Percentiles rank a stretch among this genome's conserved stretches.
These are phyloP conservation scores for Epistrophella euchroma DNA, from an alignment of 2,888 invertebrate genomes.

Conservation along the genomic window DNA sequence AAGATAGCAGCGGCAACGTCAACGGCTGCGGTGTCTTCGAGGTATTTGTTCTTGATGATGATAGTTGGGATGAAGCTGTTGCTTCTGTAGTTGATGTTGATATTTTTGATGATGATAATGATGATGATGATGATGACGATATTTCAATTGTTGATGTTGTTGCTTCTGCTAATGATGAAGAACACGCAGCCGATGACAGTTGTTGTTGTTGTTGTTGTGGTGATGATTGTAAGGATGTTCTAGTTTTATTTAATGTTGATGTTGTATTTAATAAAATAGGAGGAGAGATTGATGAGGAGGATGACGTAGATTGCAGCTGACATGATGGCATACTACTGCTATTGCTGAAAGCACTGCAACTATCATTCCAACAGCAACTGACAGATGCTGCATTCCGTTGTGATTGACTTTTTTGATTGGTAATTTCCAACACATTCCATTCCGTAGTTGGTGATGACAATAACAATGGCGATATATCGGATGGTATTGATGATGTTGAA, in stretches of 20 bases:
- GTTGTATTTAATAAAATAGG: conserved; percentile 51
- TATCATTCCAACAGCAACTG: conserved; percentile 52
- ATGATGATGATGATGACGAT: conserved; percentile 26
- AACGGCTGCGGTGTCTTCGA: background rate
- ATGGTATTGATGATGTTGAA: conserved; percentile 49
- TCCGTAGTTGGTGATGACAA: conserved; percentile 32
- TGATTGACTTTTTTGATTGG: conserved; percentile 67
- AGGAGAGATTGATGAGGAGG: conserved; percentile 51
- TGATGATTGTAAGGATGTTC: conserved; percentile 16
- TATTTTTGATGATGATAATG: conserved; percentile 29
- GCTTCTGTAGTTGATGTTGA: conserved; percentile 19
- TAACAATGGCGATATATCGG: conserved; percentile 27
- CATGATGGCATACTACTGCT: conserved; percentile 59
- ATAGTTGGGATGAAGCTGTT: conserved; percentile 31
- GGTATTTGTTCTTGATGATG: conserved; percentile 59
- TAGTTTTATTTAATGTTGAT: conserved; percentile 22
- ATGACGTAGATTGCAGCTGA: conserved; percentile 63
- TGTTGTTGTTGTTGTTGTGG: conserved; percentile 31
- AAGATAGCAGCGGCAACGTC: conserved; percentile 22
- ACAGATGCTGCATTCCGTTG: conserved; percentile 51
- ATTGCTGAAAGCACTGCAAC: conserved; percentile 31
- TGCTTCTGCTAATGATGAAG: conserved; percentile 28
- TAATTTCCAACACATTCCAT: conserved; percentile 56
- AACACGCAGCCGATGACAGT: conserved; percentile 37
- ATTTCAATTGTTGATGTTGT: conserved; percentile 36